Conservation (phyloP, 1,140 invertebrate species). For the Piezodorus guildinii region DNA sequence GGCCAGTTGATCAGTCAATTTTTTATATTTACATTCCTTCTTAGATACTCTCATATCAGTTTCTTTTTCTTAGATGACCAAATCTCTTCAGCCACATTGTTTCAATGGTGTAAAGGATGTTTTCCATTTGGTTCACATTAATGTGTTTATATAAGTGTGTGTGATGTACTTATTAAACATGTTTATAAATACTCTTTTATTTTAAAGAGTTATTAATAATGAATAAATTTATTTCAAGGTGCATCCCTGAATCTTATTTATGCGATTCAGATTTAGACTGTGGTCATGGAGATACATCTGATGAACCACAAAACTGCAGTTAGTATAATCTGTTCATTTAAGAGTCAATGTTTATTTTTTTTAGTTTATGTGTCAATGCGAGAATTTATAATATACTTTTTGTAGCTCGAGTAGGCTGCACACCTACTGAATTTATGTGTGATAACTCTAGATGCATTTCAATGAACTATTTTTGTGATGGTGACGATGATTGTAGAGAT, state of each 20-base stretch:
- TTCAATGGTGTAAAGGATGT: no score
- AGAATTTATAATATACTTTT: not conserved
- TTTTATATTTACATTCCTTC: no score
- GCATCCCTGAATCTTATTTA: conserved; percentile 60
- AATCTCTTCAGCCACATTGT: no score
- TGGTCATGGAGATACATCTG: conserved; percentile 53
- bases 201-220: no score
- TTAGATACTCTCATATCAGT: no score
- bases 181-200: no score
- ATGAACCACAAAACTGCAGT: conserved; percentile 46
- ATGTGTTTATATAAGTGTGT: no score
- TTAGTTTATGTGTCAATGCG: no score
- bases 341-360: not conserved
- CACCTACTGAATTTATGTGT: conserved; percentile 34
- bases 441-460: conserved; percentile 35
- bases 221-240: conserved; percentile 24
- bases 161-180: no score
- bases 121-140: no score
- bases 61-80: no score
- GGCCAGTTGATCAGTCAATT: no score
- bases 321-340: conserved; percentile 37
- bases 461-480: conserved; percentile 42
- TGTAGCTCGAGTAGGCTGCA: conserved; percentile 28
- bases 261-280: conserved; percentile 69
- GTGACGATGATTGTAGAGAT: conserved; percentile 41